A percentile compares a stretch with the other conserved stretches of the same genome.
These are phyloP conservation scores for Boulengeromyrus knoepffleri DNA, from an alignment of 2,113 vertebrate species.

Conservation along the genomic window DNA sequence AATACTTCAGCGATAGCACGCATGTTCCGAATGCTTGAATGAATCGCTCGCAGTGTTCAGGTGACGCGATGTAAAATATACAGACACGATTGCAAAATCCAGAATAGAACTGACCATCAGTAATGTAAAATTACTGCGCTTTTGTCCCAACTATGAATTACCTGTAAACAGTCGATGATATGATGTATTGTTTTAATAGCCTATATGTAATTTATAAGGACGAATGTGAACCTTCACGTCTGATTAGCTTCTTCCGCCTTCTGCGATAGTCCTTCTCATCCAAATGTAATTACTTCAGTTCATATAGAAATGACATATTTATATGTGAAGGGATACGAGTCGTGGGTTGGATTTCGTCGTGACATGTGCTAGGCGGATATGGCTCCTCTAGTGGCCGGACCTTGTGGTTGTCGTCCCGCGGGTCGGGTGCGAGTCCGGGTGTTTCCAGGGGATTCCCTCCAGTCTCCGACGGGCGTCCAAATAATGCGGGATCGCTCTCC, in stretches of 20 bases:
- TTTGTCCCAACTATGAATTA: neutral
- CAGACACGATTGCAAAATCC: neutral
- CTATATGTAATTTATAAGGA: neutral
- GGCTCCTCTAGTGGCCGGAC: neutral
- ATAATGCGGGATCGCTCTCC: neutral
- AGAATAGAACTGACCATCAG: neutral
- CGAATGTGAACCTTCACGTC: neutral
- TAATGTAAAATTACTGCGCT: neutral
- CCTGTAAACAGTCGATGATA: neutral
- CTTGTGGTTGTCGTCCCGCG: neutral
- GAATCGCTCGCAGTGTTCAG: neutral
- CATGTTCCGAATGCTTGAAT: slow-evolving; percentile 41
- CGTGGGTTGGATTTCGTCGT: neutral
- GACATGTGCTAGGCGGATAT: neutral
- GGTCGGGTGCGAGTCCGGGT: neutral
- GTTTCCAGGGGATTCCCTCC: neutral
- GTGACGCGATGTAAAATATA: neutral
- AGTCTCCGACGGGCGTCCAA: neutral
- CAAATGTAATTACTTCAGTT: neutral
- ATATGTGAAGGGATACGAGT: neutral
- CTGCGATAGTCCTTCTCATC: neutral
- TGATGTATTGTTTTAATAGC: neutral
- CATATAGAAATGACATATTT: slow-evolving; percentile 7
- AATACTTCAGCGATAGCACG: slow-evolving; percentile 53
- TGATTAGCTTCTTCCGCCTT: neutral